phyloP scores from a whole-genome alignment of 2,113 vertebrate species.

The Octodon degus region DNA sequence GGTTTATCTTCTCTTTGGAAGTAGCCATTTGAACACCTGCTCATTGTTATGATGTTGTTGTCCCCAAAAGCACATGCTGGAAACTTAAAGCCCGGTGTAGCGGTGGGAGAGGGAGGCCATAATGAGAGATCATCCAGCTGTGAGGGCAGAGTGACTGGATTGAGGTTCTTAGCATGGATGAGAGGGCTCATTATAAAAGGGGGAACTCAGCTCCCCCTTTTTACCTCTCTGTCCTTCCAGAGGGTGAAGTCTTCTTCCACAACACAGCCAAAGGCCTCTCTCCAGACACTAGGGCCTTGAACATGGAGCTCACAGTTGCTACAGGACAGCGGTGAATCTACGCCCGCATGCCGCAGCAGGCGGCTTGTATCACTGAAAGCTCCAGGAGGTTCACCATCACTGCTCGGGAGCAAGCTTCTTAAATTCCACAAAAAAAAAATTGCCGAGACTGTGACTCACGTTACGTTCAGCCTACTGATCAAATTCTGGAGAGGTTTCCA shows the following conservation, averaged over 20 bases:
- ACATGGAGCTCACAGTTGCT: background rate
- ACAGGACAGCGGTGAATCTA: background rate
- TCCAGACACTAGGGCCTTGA: background rate
- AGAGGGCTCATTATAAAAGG: background rate
- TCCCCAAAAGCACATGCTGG: background rate
- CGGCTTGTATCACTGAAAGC: background rate
- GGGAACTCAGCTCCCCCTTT: background rate
- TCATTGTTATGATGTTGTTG: background rate
- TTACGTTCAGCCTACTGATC: background rate
- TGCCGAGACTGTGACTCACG: background rate
- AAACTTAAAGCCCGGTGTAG: background rate
- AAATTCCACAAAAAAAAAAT: background rate
- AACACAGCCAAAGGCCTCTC: background rate
- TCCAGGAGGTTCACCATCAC: background rate
- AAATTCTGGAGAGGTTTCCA: background rate
- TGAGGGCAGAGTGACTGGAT: background rate
- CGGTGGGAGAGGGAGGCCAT: background rate
- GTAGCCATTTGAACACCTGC: background rate
- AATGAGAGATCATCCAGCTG: background rate
- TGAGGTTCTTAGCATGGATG: background rate
- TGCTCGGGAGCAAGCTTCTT: background rate
- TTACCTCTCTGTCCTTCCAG: background rate
- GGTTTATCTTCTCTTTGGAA: background rate
- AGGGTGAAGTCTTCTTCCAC: background rate
- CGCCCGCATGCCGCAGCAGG: background rate